Base-by-base conservation (phyloP, 2,113 vertebrate species). In the Chinchilla lanigera region DNA sequence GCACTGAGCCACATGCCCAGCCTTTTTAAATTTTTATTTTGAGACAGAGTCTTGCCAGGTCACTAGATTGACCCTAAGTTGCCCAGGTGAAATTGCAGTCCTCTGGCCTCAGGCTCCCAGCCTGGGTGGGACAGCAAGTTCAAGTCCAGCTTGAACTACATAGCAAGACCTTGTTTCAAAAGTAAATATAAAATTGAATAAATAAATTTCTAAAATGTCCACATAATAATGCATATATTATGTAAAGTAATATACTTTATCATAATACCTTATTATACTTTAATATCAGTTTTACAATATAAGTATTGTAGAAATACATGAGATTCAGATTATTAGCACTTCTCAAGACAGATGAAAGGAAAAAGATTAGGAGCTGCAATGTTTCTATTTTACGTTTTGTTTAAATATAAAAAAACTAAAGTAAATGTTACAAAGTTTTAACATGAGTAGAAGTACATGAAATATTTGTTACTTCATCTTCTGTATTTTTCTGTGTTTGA, bases 381-480 rank as follows among this genome's bases (percentile, higher is more conserved):
- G 1, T 54, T 75, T 17, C 47, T 89, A 7, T 95, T 77, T 92
- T 89, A 80, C 69, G 33, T 93, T 81, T 82, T 44, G 56, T 52
- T 93, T 88, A 93, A 87, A 96, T 86, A 84, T 47, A 93, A 89
- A 44, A 93, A 38, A 52, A 60, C 71, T 92, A 82, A 91, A 30
- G 91, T 58, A 92, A 92, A 90, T 77, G 16, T 90, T 63, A 33
- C 50, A 86, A 95, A 89, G 73, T 50, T n/a, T 91, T 81, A 85
- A 85, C 41, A 85, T 82, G 22, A 47, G 5, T 93, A 22, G 7
- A 12, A 7, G 0, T 67, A 85, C 38, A 54, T 91, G 73, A 56
- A 52, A 54, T 93, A 30, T 91, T 85, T 89, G 50, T 60, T 60
- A 73, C 33, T 86, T 90, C 71, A 86, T 87, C 80, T 82, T 78